These are phyloP conservation scores for Aphaenogaster rudis DNA, from an alignment of 1,140 invertebrate genomes.

Conservation along the genomic window DNA sequence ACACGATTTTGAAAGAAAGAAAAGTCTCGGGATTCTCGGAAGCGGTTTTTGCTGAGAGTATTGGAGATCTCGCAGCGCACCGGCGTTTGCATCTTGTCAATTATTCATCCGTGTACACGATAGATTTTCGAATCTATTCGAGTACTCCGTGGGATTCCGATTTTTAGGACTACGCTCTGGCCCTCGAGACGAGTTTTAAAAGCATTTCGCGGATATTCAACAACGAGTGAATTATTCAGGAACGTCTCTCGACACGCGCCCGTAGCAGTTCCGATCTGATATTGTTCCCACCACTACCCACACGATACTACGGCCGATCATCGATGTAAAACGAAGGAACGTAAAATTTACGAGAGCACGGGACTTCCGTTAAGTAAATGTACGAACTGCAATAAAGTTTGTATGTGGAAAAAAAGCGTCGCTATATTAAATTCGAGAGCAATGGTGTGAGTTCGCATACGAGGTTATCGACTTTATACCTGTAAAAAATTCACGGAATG, in stretches of 20 bases:
- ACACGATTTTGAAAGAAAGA: neutral
- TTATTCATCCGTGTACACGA: slow-evolving; percentile 26
- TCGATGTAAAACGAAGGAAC: slow-evolving; percentile 37
- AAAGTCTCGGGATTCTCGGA: neutral
- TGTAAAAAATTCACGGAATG: neutral
- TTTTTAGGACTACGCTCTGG: neutral
- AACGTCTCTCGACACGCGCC: neutral
- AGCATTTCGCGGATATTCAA: slow-evolving; percentile 24
- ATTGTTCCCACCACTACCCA: neutral
- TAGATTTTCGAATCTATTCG: slow-evolving; percentile 15
- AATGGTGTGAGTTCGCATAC: neutral
- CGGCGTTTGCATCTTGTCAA: slow-evolving; percentile 39
- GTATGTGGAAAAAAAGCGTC: neutral
- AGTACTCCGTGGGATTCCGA: neutral
- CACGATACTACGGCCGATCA: neutral
- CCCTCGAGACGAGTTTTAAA: slow-evolving; percentile 2
- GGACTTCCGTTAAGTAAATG: slow-evolving; percentile 18
- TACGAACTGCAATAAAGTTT: slow-evolving; percentile 23
- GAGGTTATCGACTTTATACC: slow-evolving; percentile 9
- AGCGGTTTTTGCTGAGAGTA: neutral
- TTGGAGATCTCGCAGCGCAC: neutral
- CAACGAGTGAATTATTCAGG: slow-evolving; percentile 41
- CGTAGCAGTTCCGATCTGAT: neutral
- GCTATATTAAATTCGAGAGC: neutral
- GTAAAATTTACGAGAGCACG: slow-evolving; percentile 16